Conservation (phyloP, 1,140 invertebrate genomes). For the Tetranychus urticae region DNA sequence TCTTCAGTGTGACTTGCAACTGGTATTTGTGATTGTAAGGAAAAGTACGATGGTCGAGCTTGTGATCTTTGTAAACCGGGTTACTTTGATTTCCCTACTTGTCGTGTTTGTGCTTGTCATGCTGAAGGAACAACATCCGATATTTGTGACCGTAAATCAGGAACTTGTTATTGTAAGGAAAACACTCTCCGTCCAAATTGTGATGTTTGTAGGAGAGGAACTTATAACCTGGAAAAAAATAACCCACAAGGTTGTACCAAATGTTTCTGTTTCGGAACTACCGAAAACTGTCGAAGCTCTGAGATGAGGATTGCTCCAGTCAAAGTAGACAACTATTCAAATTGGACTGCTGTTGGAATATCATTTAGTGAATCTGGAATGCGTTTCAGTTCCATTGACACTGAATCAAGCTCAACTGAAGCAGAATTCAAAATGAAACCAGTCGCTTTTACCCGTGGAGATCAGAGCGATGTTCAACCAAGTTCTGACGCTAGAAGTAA, state of each 20-base stretch:
- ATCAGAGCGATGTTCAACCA: too few species aligned
- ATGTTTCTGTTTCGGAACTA: slow-evolving; percentile 95
- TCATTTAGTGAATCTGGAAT: not conserved
- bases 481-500: not conserved
- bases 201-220: slow-evolving; percentile 63
- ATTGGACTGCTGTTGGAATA: not conserved
- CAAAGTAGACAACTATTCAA: not conserved
- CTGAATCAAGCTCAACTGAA: not conserved
- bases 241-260: slow-evolving; percentile 82
- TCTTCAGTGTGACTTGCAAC: slow-evolving; percentile 59
- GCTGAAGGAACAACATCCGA: slow-evolving; percentile 54
- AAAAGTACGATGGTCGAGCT: slow-evolving; percentile 58
- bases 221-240: slow-evolving; percentile 58
- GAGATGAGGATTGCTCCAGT: slow-evolving; percentile 27
- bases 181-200: slow-evolving; percentile 53
- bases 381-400: not conserved
- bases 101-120: slow-evolving; percentile 65
- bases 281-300: slow-evolving; percentile 47
- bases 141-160: slow-evolving; percentile 66
- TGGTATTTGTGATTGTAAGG: slow-evolving; percentile 61
- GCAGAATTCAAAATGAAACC: not conserved
- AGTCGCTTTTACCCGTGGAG: not conserved
- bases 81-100: slow-evolving; percentile 65
- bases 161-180: slow-evolving; percentile 73
- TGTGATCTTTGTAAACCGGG: slow-evolving; percentile 70